Conservation (phyloP, 2,113 vertebrate genomes). For the Lepisosteus osseus region DNA sequence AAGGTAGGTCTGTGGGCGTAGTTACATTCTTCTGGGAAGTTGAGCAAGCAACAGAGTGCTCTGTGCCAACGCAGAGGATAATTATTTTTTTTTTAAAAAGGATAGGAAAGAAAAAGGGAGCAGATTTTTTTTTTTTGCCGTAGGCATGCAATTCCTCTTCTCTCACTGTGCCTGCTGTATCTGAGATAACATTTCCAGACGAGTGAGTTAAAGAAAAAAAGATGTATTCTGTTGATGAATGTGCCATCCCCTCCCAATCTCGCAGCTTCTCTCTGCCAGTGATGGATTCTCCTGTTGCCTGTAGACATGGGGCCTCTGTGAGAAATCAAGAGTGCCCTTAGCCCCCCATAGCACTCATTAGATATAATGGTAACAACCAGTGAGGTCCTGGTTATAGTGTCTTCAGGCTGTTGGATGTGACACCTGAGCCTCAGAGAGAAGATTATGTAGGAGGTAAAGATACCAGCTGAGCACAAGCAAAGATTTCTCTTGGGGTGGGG, state of each 20-base stretch:
- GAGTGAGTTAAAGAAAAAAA: neutral
- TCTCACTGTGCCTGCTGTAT: slow-evolving; percentile 1
- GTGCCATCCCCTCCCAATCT: neutral
- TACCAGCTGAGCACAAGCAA: too few relatives aligned
- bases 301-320: slow-evolving; percentile 4
- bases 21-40: neutral
- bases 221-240: slow-evolving; percentile 14
- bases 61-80: neutral
- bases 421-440: slow-evolving; percentile 3
- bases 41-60: neutral
- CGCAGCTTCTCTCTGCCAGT: neutral
- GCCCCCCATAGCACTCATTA: slow-evolving; percentile 12
- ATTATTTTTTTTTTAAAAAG: slow-evolving; percentile 3
- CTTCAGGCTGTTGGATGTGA: neutral
- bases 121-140: neutral
- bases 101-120: neutral
- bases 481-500: neutral
- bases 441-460: neutral
- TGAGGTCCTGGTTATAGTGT: slow-evolving; percentile 7
- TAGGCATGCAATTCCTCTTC: slow-evolving; percentile 11
- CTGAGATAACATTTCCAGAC: slow-evolving; percentile 16
- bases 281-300: slow-evolving; percentile 10
- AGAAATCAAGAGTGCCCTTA: neutral
- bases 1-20: too few relatives aligned
- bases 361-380: slow-evolving; percentile 7